A percentile compares a stretch with the other conserved stretches of the same genome.
Conservation (phyloP, 2,888 invertebrate genomes). For the Malthinus seriepunctatus region DNA sequence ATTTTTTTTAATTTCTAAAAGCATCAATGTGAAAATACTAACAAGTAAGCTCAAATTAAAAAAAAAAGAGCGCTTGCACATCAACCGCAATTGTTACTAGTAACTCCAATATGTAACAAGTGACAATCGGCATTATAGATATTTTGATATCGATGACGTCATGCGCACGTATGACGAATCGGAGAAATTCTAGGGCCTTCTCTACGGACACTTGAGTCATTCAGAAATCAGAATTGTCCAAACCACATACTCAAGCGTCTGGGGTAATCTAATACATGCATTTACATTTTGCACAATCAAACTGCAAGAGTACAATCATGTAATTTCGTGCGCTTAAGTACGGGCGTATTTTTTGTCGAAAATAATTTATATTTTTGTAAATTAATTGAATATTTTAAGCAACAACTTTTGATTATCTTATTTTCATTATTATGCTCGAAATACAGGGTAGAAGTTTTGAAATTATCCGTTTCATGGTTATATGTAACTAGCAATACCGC, state of each 20-base stretch:
- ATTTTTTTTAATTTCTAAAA: no score
- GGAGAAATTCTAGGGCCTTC: constrained; percentile 29
- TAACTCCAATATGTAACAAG: constrained; percentile 15
- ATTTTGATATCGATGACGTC: constrained; percentile 30
- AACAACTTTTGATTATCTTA: constrained; percentile 57
- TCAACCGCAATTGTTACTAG: no score
- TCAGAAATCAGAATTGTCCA: constrained; percentile 26
- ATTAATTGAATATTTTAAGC: constrained; percentile 36
- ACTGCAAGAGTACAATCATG: neutral
- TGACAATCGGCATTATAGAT: constrained; percentile 27
- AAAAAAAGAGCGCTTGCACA: no score
- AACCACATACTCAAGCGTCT: constrained; percentile 16
- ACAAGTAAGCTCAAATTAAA: no score
- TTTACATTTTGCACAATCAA: neutral
- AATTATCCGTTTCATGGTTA: constrained; percentile 58
- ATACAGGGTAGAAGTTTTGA: constrained; percentile 58
- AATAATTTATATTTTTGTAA: neutral
- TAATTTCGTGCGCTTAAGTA: neutral
- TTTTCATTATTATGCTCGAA: constrained; percentile 58
- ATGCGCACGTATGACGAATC: constrained; percentile 30
- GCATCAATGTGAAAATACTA: no score
- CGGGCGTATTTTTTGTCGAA: neutral
- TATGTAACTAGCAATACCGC: constrained; percentile 54
- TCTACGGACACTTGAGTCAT: constrained; percentile 19
- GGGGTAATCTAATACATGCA: neutral